Base-by-base conservation (phyloP, 1,140 invertebrate genomes). In the Drosophila nikananu region DNA sequence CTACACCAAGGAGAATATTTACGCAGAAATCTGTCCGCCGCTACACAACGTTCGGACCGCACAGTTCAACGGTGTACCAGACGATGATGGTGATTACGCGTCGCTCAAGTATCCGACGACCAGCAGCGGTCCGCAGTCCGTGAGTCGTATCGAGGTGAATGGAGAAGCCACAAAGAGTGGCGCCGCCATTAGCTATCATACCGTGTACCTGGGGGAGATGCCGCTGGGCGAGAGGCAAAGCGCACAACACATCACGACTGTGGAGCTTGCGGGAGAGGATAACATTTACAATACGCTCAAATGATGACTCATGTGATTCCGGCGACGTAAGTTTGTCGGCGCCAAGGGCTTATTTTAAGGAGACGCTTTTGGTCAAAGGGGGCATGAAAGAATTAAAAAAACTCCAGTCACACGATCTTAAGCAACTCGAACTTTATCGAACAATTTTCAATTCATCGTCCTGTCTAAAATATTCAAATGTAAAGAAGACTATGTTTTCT, bases 1-100 rank as follows among this genome's bases (percentile, higher is more conserved):
- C 41, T 94, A 95, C 80, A 89, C 93, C 6, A 94, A 94, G 57
- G 95, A 95, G 66, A 95, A 95, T 65, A 95, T 95, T 71, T 95
- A 95, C 77, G 94, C 95, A 44, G 95, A 95, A 77, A 95, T 95
- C 41, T 95, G 94, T 77, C 93, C 94, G 46, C 90, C 89, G 25
- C 83, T 83, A 13, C 75, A 83, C 19, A 89, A 81, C 27, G 76
- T 75, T 41, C 81, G 89, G 25, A 86, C 68, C 57, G 79, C 84
- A 21, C 86, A 79, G 42, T 19, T 81, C 10, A 86, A 77, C 10
- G 80, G 77, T 55, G 61, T 83, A 48, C 74, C 51, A 12, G 68
- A 74, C 15, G 72, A 82, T 59, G 91, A 89, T 54, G 91, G 91
- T 8, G 91, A 92, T 25, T 92, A 92, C 27, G 91, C 91, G 3